Evolutionary conservation across 2,888 invertebrate species (phyloP), one percentile per base, ranked within the genome.

Genomic region (Euclidia mi): DNA sequence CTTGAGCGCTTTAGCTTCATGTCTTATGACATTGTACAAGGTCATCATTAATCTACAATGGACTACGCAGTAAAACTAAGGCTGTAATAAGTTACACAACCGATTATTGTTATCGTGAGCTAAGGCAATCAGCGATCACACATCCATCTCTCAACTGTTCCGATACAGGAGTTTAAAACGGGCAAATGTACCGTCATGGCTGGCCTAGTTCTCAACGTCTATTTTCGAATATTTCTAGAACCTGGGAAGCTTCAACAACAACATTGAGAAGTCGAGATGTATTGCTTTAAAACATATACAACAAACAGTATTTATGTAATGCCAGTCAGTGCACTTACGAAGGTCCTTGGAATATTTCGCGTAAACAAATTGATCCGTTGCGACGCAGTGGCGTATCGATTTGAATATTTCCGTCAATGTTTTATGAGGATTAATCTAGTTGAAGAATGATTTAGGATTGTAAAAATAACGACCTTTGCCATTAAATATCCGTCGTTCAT

Each of bases 11-110:
- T 83, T 84, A 87, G 81, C 78, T 81, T 81, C 77, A 69, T 74
- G 60, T 70, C 56, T 62, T 65, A 64, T 89, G 90, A 89, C 92
- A 87, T 90, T 90, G 89, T 69, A 74, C 83, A 90, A 91, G 90
- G 91, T 90, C 87, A 71, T 60, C 64, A 65, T 68, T 79, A 80
- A 83, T 82, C 77, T 76, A 51, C 43, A 55, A 59, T 37, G 25
- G 56, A 60, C 61, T 60, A 50, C 73, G 64, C 25, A 63, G 58
- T 71, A 57, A n/a, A 57, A 49, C 35, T 49, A 51, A 15, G 37
- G 47, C 50, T 56, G 47, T 44, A 38, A 51, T 40, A 62, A 51
- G 46, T 34, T 65, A 6, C 7, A 25, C 7, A 45, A 44, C 45
- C 44, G 6, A 50, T 25, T 31, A 25, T 46, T 32, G 18, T 46